Conservation (phyloP, 92 coral and sea anemone species). For the Epizoanthus scotinus region DNA sequence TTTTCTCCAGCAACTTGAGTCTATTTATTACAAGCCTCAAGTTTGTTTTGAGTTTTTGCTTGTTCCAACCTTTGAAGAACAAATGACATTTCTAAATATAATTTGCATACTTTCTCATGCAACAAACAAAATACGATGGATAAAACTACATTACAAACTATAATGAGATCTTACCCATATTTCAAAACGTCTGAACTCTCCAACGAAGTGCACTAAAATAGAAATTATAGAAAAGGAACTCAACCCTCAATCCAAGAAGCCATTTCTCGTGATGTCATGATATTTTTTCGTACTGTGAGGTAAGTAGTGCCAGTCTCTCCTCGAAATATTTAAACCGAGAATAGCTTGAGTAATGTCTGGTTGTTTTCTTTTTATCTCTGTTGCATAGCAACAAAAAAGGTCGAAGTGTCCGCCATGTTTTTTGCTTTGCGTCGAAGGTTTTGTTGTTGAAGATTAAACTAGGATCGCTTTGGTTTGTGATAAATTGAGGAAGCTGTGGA, state of each 20-base stretch:
- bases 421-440: background rate
- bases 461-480: background rate
- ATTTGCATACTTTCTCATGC: background rate
- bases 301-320: constrained; percentile 11
- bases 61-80: constrained; percentile 73
- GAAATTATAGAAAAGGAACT: constrained; percentile 2
- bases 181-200: constrained; percentile 5
- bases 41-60: constrained; percentile 93
- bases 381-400: constrained; percentile 32
- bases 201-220: constrained; percentile 4
- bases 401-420: constrained; percentile 28
- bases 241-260: background rate
- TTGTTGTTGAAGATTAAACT: background rate
- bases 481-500: background rate
- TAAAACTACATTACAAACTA: background rate
- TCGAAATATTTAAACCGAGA: background rate
- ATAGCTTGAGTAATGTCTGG: background rate
- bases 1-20: constrained; percentile 91
- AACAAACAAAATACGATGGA: background rate
- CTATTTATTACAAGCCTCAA: constrained; percentile 91
- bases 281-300: constrained; percentile 23
- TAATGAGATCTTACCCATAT: constrained; percentile 17
- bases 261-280: constrained; percentile 34
- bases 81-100: constrained; percentile 3
- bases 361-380: background rate